Conservation (phyloP, 2,888 invertebrate genomes). For the Trachelus tabidus region DNA sequence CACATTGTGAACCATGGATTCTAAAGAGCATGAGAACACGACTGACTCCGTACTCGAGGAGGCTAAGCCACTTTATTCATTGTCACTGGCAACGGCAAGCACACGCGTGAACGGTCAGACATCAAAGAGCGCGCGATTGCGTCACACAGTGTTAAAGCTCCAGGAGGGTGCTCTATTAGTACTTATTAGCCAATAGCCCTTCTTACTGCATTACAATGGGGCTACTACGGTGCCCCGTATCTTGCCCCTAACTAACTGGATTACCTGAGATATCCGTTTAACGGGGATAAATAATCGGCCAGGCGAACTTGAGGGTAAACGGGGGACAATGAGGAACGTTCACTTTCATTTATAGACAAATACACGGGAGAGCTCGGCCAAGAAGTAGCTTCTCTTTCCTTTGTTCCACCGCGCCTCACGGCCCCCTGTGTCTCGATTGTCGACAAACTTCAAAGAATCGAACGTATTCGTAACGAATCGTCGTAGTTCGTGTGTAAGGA, state of each 20-base stretch:
- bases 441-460: background rate
- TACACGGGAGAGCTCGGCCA: background rate
- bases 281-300: slow-evolving; percentile 18
- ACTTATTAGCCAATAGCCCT: slow-evolving; percentile 25
- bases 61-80: slow-evolving; percentile 33
- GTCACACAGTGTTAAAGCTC: slow-evolving; percentile 3
- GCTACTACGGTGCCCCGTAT: background rate
- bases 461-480: background rate
- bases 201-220: slow-evolving; percentile 16
- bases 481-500: background rate
- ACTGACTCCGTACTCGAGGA: slow-evolving; percentile 34
- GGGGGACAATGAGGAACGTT: background rate
- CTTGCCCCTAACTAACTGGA: slow-evolving; percentile 38
- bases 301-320: background rate
- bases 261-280: slow-evolving; percentile 52
- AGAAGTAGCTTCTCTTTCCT: background rate
- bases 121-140: slow-evolving; percentile 18
- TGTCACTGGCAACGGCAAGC: slow-evolving; percentile 19
- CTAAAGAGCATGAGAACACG: slow-evolving; percentile 33
- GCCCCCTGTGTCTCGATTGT: background rate
- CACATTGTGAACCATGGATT: slow-evolving; percentile 31
- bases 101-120: slow-evolving; percentile 24
- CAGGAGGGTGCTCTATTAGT: slow-evolving; percentile 17
- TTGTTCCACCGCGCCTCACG: background rate
- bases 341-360: background rate